A percentile compares a stretch with the other conserved stretches of the same genome.
phyloP scores from a whole-genome alignment of 1,140 invertebrate species.

The Bradysia coprophila region DNA sequence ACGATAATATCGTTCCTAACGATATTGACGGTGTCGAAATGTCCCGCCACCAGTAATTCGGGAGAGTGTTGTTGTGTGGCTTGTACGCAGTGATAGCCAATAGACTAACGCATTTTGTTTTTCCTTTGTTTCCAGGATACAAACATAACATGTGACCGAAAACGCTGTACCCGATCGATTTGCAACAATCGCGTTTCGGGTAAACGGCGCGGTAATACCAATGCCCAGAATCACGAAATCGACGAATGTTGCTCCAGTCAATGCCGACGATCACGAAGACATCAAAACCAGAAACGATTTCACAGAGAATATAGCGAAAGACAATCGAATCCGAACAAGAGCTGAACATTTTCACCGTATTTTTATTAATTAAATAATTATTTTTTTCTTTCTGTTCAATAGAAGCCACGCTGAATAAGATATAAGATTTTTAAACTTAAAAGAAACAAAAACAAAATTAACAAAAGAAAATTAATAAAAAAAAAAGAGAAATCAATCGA shows the following conservation, averaged over 20 bases:
- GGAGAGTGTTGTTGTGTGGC: background rate
- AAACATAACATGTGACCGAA: constrained; percentile 53
- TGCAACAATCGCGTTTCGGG: constrained; percentile 31
- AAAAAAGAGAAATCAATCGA: too few relatives aligned
- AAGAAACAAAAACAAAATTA: too few relatives aligned
- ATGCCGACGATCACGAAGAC: constrained; percentile 28
- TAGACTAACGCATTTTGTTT: too few relatives aligned
- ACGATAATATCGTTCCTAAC: too few relatives aligned
- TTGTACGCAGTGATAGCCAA: background rate
- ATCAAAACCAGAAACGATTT: constrained; percentile 22
- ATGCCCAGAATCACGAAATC: constrained; percentile 11
- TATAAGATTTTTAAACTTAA: too few relatives aligned
- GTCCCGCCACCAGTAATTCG: too few relatives aligned
- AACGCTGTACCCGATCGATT: constrained; percentile 52
- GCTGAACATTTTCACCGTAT: too few relatives aligned
- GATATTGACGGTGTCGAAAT: too few relatives aligned
- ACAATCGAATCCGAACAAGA: background rate
- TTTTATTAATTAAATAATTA: too few relatives aligned
- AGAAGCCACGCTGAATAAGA: too few relatives aligned
- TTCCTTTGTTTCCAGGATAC: constrained; percentile 66
- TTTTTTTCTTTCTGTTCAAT: too few relatives aligned
- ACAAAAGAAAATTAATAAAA: too few relatives aligned
- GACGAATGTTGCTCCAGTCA: constrained; percentile 33
- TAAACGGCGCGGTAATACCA: constrained; percentile 20
- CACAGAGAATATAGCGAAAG: constrained; percentile 5